Evolutionary conservation across 1,140 invertebrate species (phyloP).

Genomic region (Ylistrum balloti): DNA sequence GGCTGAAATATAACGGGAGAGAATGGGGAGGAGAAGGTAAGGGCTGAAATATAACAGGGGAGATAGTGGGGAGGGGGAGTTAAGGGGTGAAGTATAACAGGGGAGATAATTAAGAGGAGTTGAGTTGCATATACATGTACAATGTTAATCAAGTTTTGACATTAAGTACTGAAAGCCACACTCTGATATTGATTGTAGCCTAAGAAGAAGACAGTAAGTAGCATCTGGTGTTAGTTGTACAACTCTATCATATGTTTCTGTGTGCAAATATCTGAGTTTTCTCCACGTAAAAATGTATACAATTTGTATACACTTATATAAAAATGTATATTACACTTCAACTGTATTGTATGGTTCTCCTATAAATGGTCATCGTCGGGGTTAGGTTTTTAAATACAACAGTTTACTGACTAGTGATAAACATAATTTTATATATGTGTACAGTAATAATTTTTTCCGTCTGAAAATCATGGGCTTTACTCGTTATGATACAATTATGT

Average conservation of each 20-base stretch:
- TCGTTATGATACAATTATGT: too few relatives aligned
- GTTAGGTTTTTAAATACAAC: background rate
- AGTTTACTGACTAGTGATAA: too few relatives aligned
- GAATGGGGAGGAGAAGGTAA: too few relatives aligned
- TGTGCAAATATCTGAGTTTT: background rate
- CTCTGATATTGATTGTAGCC: background rate
- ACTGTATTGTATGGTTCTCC: background rate
- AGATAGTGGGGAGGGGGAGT: background rate
- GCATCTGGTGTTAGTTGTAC: background rate
- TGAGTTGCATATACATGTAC: too few relatives aligned
- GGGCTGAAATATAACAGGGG: too few relatives aligned
- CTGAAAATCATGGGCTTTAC: too few relatives aligned
- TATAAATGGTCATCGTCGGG: background rate
- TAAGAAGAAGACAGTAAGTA: background rate
- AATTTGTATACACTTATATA: too few relatives aligned
- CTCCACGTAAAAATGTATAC: background rate
- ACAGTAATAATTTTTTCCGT: too few relatives aligned
- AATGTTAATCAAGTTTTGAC: background rate
- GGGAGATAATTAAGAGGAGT: too few relatives aligned
- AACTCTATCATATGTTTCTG: background rate
- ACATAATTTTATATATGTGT: too few relatives aligned
- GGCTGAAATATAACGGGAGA: too few relatives aligned
- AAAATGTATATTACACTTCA: background rate
- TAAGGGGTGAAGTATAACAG: too few relatives aligned
- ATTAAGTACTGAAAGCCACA: background rate